Evolutionary conservation across 2,797 vertebrate genomes (phyloP), one percentile per base, ranked within the genome.

Genomic region (Petrocephalus schoutedeni): DNA sequence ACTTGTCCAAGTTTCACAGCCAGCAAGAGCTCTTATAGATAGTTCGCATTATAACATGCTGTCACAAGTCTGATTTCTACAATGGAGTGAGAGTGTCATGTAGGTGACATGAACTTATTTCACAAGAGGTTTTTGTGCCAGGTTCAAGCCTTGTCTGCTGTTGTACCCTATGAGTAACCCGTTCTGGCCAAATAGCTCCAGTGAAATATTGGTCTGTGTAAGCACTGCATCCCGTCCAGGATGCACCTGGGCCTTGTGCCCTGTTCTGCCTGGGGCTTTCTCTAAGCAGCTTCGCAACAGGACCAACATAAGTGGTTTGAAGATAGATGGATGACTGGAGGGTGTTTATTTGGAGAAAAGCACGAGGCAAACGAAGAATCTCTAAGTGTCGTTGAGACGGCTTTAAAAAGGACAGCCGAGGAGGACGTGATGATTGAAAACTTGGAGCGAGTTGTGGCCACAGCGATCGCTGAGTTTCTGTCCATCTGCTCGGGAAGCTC

Each of bases 401-500:
- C n/a, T 82, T n/a, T 21, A 53, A 82, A 23, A 12, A 53, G 77
- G 49, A 10, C 41, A 53, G 49, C 21, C 0, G 41, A 82, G 9
- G 9, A 51, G 77, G 41, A 51, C 45, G 12, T n/a, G 10, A 82
- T 12, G 67, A 74, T 8, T 74, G 67, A 74, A 74, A 74, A 74
- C 32, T 74, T 74, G 67, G 67, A 74, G 67, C 16, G 67, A 74
- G 67, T 41, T 32, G 36, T 41, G 32, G 32, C 67, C 16, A 4
- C 36, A 32, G 14, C 32, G 32, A 45, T 80, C 19, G 41, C 41
- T 1, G 36, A 49, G 14, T 49, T 82, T 45, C 71, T 49, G 67
- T 82, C 87, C 87, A 87, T 82, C 71, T 82, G 71, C 51, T 21
- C 21, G 53, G 49, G 64, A 82, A 45, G 56, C 87, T 77, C 51